Evolutionary conservation across 2,113 vertebrate genomes (phyloP).

Genomic region (Platysteira castanea): DNA sequence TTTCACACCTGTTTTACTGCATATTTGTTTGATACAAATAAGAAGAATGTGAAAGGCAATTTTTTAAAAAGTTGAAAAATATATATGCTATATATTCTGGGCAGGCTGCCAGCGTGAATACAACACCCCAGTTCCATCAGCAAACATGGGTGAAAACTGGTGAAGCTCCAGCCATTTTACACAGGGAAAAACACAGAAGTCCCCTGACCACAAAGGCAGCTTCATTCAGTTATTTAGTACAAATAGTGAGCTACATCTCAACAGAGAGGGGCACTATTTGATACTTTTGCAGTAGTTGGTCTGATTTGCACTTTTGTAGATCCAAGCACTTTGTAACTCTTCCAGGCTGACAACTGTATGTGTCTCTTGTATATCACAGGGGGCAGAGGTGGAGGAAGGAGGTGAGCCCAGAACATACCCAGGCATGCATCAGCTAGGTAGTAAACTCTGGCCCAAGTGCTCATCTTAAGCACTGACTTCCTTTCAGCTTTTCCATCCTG

Average conservation of each 20-base stretch:
- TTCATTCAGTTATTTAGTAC: neutral
- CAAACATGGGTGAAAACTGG: neutral
- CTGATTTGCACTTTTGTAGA: neutral
- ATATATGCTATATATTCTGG: neutral
- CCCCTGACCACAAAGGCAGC: neutral
- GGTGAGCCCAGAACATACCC: neutral
- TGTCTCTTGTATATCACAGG: fast-evolving
- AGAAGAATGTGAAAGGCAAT: neutral
- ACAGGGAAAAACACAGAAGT: neutral
- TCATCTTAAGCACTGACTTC: neutral
- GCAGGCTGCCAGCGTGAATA: neutral
- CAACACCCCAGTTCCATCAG: neutral
- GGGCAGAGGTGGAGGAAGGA: neutral
- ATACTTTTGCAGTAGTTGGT: neutral
- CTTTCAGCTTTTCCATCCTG: neutral
- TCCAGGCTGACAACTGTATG: fast-evolving
- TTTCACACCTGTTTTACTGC: neutral
- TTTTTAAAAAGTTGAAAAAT: neutral
- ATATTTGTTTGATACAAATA: neutral
- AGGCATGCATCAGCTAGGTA: neutral
- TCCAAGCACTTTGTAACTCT: neutral
- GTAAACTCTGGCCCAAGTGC: neutral
- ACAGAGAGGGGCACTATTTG: neutral
- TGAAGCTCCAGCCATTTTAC: neutral
- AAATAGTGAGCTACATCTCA: neutral